Conservation (phyloP, 1,140 invertebrate species). For the Artemia franciscana region DNA sequence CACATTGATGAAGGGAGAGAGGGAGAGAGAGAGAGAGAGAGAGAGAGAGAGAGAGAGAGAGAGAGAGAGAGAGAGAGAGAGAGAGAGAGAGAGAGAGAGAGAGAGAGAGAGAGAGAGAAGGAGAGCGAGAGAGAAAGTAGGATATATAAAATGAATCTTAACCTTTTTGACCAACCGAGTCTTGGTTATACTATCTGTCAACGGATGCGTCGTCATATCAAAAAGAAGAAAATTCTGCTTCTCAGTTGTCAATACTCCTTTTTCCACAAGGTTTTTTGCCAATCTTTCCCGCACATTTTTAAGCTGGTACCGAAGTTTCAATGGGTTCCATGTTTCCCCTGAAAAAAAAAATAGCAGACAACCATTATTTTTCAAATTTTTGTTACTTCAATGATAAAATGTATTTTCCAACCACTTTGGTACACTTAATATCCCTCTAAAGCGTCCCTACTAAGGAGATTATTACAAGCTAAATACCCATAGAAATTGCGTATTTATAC, state of each 20-base stretch:
- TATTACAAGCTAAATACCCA: too few relatives aligned
- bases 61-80: not conserved
- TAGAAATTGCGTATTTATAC: too few relatives aligned
- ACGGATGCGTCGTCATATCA: constrained; percentile 99
- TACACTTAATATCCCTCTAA: too few relatives aligned
- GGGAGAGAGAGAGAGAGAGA: too few relatives aligned
- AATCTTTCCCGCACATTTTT: constrained; percentile 96
- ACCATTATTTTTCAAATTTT: constrained; percentile 9
- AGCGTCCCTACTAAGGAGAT: too few relatives aligned
- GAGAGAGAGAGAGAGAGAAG: constrained; percentile 3
- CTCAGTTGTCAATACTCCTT: constrained; percentile 97
- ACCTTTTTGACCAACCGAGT: constrained; percentile 90
- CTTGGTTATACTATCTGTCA: constrained; percentile 89
- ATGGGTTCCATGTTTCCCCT: constrained; percentile 99
- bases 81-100: too few relatives aligned
- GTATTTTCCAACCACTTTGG: not conserved
- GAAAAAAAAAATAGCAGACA: constrained; percentile 16
- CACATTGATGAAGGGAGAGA: too few relatives aligned
- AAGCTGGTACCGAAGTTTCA: constrained; percentile 92
- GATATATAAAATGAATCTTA: constrained; percentile 9
- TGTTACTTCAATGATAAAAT: constrained; percentile 6
- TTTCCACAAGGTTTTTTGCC: constrained; percentile 98
- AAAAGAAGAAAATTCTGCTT: constrained; percentile 99
- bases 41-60: too few relatives aligned
- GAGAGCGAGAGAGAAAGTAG: constrained; percentile 4